Conservation (phyloP, 2,797 vertebrate species). For the Phoeniculus purpureus region DNA sequence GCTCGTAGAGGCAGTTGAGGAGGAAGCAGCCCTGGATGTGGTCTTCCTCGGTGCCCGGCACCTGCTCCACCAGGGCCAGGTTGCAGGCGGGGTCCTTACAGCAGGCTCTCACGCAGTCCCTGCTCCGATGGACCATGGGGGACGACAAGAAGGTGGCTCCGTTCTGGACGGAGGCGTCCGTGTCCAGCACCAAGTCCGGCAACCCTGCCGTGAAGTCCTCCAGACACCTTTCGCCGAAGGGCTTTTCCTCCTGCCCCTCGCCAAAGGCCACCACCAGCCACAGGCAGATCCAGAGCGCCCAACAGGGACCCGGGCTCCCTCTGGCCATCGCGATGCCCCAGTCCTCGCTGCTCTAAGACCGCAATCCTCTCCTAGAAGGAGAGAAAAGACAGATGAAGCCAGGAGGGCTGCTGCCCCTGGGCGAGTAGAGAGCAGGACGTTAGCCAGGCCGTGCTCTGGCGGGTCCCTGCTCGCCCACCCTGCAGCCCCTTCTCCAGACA, state of each 20-base stretch:
- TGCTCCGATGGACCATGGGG: conserved; percentile 70
- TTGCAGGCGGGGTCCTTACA: conserved; percentile 86
- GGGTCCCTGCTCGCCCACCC: background rate
- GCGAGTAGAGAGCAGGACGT: fast-evolving
- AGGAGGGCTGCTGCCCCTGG: background rate
- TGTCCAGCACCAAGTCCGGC: conserved; percentile 86
- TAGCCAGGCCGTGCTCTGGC: fast-evolving
- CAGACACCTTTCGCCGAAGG: conserved; percentile 77
- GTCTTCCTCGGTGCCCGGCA: conserved; percentile 50
- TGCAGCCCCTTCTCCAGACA: background rate
- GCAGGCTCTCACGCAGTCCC: conserved; percentile 88
- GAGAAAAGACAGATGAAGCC: background rate
- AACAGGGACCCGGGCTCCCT: background rate
- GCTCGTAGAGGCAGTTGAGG: conserved; percentile 90
- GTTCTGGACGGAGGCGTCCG: conserved; percentile 86
- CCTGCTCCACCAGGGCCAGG: conserved; percentile 86
- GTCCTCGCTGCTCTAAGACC: background rate
- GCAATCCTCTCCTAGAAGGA: background rate
- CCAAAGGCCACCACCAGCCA: background rate
- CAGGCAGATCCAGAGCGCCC: background rate
- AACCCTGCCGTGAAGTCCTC: conserved; percentile 78
- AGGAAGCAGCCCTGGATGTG: conserved; percentile 85
- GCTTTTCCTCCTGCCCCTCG: background rate
- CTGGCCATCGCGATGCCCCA: background rate
- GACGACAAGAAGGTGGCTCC: conserved; percentile 88